Base-by-base conservation (phyloP, 2,797 vertebrate species). In the Chaunax sp. region DNA sequence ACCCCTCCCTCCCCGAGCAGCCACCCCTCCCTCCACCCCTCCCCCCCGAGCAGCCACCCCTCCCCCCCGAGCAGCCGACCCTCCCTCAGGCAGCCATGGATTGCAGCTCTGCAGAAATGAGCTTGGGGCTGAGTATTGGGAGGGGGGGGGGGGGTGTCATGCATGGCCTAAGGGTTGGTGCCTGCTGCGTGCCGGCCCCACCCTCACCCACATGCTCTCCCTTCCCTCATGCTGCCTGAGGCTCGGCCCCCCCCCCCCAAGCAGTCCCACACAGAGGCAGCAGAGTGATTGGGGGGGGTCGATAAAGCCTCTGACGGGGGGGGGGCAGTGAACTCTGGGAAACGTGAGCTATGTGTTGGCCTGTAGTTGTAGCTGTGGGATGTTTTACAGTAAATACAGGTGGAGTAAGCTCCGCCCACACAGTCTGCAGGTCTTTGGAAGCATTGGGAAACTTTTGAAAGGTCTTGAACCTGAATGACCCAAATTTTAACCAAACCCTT, bases 51-150 rank as follows among this genome's bases (percentile, higher is more conserved):
- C n/a, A 10, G 22, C 23, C 6, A 5, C 9, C 14, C n/a, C 4
- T 19, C 16, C 52, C 51, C 19, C 44, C 26, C 15, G 45, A n/a
- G n/a, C n/a, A n/a, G n/a, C n/a, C n/a, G n/a, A n/a, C n/a, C n/a
- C n/a, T n/a, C n/a, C n/a, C n/a, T n/a, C 40, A 93, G 92, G 93
- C 92, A 94, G 92, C 94, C 94, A 94, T 91, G 86, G 89, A 93
- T 94, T 92, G 93, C 90, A 94, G 94, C 94, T 94, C 90, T 89
- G 87, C 83, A 93, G 94, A 94, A 94, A 94, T 92, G 65, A 92
- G 94, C 94, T 91, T 38, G 80, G 37, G 91, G 91, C 63, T 3
- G 37, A 28, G 47, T 49, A 67, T 40, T 30, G n/a, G 20, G 14
- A 1, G 22, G 2, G 28, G 6, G 30, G 28, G 44, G 33, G 40